phyloP scores from a whole-genome alignment of 2,888 invertebrate species.

The Pachydiplax longipennis region DNA sequence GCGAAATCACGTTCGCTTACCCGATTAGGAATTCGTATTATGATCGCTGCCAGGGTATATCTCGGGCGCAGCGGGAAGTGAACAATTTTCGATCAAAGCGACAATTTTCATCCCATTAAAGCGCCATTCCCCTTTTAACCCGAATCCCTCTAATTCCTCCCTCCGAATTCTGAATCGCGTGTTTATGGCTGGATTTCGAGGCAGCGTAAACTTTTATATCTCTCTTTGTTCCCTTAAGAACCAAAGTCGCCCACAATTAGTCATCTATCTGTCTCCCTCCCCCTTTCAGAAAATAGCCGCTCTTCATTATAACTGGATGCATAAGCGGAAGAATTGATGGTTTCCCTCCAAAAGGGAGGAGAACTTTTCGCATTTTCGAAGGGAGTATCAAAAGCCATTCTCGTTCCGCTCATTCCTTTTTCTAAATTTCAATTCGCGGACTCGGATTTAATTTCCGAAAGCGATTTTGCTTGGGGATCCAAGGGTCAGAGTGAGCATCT shows the following conservation, averaged over 20 bases:
- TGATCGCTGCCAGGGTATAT: neutral
- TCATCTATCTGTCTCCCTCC: neutral
- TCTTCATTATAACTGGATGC: neutral
- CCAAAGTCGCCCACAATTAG: neutral
- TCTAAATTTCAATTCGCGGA: neutral
- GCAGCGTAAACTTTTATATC: no score
- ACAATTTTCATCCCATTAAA: neutral
- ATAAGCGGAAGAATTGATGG: neutral
- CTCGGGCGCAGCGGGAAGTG: neutral
- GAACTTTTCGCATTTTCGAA: neutral
- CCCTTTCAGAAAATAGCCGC: neutral
- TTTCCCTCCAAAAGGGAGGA: neutral
- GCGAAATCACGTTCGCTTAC: neutral
- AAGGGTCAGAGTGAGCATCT: neutral
- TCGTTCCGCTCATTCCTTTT: neutral
- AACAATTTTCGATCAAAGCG: neutral
- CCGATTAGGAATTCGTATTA: neutral
- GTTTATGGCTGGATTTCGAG: no score
- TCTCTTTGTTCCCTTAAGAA: no score
- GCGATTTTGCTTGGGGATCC: neutral
- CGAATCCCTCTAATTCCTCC: neutral
- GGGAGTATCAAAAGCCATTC: neutral
- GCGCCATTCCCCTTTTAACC: neutral
- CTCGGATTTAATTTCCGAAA: constrained; percentile 10
- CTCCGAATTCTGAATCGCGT: no score